Percentiles rank a stretch among this genome's conserved stretches.
phyloP scores from a whole-genome alignment of 2,797 vertebrate genomes.

The Periophthalmus magnuspinnatus region DNA sequence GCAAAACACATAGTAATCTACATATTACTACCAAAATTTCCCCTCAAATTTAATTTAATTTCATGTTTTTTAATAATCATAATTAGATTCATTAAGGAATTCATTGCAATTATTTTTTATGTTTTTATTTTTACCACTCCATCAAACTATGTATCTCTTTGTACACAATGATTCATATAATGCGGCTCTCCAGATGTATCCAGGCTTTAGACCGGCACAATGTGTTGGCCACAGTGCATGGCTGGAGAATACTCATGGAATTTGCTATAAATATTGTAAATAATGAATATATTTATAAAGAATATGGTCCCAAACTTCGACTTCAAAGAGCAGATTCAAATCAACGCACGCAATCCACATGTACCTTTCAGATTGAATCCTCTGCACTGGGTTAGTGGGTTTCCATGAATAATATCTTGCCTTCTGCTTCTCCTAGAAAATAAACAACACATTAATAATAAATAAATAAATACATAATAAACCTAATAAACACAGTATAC shows the following conservation, averaged over 20 bases:
- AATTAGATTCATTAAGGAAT: too few relatives aligned
- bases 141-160: neutral
- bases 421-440: constrained; percentile 88
- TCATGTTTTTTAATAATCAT: neutral
- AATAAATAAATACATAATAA: neutral
- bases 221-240: neutral
- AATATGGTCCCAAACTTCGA: neutral
- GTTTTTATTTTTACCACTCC: neutral
- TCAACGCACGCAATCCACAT: too few relatives aligned
- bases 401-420: constrained; percentile 95
- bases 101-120: neutral
- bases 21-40: neutral
- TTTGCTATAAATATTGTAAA: neutral
- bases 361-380: constrained; percentile 99
- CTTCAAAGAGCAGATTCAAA: neutral
- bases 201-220: neutral
- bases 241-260: neutral
- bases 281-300: neutral
- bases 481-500: constrained; percentile 17
- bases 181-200: neutral
- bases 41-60: neutral
- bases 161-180: neutral
- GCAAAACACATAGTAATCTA: neutral
- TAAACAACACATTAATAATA: neutral
- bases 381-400: constrained; percentile 94